Conservation (phyloP, 2,797 vertebrate species). For the Pseudopleuronectes americanus region DNA sequence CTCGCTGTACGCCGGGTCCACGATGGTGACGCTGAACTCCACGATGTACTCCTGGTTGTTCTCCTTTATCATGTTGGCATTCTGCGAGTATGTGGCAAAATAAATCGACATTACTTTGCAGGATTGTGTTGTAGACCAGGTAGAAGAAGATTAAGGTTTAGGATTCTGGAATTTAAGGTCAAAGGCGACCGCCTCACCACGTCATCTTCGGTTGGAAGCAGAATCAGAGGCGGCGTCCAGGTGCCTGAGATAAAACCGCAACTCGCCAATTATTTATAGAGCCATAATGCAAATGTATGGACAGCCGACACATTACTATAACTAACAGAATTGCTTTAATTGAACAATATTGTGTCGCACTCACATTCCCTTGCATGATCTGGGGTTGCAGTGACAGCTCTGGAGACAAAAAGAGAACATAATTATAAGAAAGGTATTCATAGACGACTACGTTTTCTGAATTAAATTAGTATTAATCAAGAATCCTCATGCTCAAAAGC, state of each 20-base stretch:
- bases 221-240: slow-evolving; percentile 67
- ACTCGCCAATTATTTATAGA: slow-evolving; percentile 10
- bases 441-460: too few species aligned
- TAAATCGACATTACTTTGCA: slow-evolving; percentile 1
- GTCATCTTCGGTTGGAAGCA: slow-evolving; percentile 61
- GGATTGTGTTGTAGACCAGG: background rate
- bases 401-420: slow-evolving; percentile 35
- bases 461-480: background rate
- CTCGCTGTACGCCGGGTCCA: slow-evolving; percentile 82
- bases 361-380: slow-evolving; percentile 73
- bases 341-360: slow-evolving; percentile 37
- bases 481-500: too few species aligned
- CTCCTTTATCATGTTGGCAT: slow-evolving; percentile 79
- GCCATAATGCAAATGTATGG: background rate
- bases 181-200: slow-evolving; percentile 49
- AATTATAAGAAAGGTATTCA: background rate
- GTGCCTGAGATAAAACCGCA: slow-evolving; percentile 68
- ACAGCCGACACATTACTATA: background rate
- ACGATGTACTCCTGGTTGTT: slow-evolving; percentile 85
- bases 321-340: slow-evolving; percentile 10
- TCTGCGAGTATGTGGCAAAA: slow-evolving; percentile 72
- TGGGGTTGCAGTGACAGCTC: slow-evolving; percentile 48
- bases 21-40: slow-evolving; percentile 89
- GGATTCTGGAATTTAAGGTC: background rate
- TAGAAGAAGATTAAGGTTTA: background rate